Evolutionary conservation across 2,797 vertebrate species (phyloP).

Genomic region (Microhierax caerulescens): DNA sequence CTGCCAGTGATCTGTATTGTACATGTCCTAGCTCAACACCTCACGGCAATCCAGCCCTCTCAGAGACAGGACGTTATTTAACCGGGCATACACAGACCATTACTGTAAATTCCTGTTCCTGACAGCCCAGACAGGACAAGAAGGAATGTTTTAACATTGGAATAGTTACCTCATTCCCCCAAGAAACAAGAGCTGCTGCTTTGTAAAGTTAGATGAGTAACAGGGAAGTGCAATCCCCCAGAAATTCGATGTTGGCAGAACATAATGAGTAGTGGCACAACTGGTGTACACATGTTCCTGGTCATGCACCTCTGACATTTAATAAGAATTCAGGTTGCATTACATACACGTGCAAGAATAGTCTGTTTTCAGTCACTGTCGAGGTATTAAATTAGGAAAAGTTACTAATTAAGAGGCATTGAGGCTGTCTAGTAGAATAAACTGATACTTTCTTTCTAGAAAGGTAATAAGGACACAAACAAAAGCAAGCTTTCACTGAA

Average conservation of each 20-base stretch:
- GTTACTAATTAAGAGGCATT: neutral
- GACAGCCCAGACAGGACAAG: neutral
- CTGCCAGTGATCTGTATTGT: neutral
- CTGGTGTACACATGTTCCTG: neutral
- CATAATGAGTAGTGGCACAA: neutral
- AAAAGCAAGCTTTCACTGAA: neutral
- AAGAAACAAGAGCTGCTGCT: neutral
- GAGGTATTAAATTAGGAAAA: neutral
- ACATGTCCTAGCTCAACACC: neutral
- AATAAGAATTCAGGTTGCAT: neutral
- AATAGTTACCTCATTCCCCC: neutral
- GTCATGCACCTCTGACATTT: fast-evolving
- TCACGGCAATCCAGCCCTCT: neutral
- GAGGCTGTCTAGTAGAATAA: neutral
- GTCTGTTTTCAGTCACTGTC: neutral
- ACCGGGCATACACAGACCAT: neutral
- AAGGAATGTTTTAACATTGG: neutral
- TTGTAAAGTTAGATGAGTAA: neutral
- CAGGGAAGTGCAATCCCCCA: neutral
- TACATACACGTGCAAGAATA: neutral
- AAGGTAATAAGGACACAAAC: neutral
- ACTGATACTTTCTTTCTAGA: neutral
- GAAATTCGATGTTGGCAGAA: neutral
- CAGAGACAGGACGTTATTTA: neutral
- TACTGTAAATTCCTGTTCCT: neutral